Evolutionary conservation across 2,113 vertebrate genomes (phyloP).

Genomic region (Puffinus mauretanicus): DNA sequence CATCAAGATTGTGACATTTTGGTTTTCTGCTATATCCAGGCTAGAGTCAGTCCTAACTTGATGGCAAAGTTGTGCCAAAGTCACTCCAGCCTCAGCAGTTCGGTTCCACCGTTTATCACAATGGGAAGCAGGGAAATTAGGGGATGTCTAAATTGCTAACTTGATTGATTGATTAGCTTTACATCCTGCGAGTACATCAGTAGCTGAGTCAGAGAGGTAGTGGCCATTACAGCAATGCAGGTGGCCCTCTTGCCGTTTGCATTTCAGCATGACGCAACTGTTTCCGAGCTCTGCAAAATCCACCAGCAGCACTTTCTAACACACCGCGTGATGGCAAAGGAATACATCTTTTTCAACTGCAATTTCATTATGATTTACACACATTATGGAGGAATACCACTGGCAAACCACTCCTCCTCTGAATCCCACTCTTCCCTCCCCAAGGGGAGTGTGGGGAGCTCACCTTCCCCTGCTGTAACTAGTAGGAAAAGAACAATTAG

Average conservation of each 20-base stretch:
- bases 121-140: background rate
- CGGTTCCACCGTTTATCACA: background rate
- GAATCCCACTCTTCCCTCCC: background rate
- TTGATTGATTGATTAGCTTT: background rate
- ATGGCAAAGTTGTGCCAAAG: background rate
- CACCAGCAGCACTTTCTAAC: background rate
- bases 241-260: background rate
- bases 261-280: background rate
- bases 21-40: background rate
- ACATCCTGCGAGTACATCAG: background rate
- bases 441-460: background rate
- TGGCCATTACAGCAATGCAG: background rate
- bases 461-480: background rate
- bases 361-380: background rate
- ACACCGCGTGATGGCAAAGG: fast-evolving
- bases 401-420: background rate
- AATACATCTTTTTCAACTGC: background rate
- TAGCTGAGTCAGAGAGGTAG: background rate
- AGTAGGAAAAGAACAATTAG: background rate
- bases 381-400: background rate
- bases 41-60: background rate
- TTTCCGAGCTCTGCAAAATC: background rate
- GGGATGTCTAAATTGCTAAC: background rate
- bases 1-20: background rate
- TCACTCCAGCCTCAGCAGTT: background rate